These are phyloP conservation scores for Pomatorhinus ruficollis DNA, from an alignment of 2,113 vertebrate genomes.

Conservation along the genomic window DNA sequence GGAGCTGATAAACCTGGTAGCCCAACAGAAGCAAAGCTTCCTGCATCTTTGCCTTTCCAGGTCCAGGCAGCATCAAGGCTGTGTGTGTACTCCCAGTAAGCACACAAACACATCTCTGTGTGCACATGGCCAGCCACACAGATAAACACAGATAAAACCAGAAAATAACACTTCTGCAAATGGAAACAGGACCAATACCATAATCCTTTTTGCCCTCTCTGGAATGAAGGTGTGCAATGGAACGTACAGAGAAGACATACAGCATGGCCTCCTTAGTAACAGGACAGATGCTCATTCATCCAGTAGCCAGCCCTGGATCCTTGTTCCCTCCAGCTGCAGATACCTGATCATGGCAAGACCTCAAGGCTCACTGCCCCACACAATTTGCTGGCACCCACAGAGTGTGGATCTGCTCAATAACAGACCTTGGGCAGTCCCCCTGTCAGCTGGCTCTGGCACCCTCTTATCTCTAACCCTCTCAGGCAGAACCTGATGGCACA, in stretches of 20 bases:
- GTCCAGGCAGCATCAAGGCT: background rate
- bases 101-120: rapidly evolving
- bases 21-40: background rate
- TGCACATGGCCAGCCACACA: background rate
- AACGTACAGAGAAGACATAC: background rate
- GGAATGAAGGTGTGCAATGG: background rate
- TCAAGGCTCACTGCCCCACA: background rate
- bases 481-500: background rate
- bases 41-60: background rate
- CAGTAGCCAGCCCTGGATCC: background rate
- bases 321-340: background rate
- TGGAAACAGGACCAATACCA: background rate
- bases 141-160: background rate
- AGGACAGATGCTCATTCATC: background rate
- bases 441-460: background rate
- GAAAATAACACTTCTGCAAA: background rate
- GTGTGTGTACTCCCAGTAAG: background rate
- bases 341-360: background rate
- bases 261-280: background rate
- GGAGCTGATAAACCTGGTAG: background rate
- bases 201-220: background rate
- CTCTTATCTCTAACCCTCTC: background rate
- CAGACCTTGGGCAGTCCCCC: background rate
- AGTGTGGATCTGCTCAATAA: background rate
- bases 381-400: background rate